A percentile compares a stretch with the other conserved stretches of the same genome.
Evolutionary conservation across 2,888 invertebrate genomes (phyloP).

Genomic region (Vesta saturnalis): DNA sequence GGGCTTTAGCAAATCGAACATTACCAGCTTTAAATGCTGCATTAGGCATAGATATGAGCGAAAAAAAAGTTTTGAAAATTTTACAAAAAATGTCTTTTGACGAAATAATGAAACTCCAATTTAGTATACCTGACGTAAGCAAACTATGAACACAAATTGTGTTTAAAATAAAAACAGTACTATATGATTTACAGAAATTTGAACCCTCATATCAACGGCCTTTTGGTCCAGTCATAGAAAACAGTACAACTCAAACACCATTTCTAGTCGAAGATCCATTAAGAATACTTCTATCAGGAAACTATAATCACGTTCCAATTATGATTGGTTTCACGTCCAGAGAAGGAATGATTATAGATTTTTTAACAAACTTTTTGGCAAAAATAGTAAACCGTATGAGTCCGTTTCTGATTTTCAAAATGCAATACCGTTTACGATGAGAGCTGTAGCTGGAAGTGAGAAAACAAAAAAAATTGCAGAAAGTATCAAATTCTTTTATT

Average conservation of each 20-base stretch:
- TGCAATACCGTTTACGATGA: slow-evolving; percentile 40
- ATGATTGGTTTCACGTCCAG: slow-evolving; percentile 55
- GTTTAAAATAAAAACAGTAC: not conserved
- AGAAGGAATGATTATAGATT: slow-evolving; percentile 55
- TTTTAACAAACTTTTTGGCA: not conserved
- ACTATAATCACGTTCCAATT: slow-evolving; percentile 56
- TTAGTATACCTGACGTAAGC: slow-evolving; percentile 39
- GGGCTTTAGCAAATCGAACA: slow-evolving; percentile 54
- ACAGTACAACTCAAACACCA: slow-evolving; percentile 42
- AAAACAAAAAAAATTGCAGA: slow-evolving; percentile 46
- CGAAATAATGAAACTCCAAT: slow-evolving; percentile 34
- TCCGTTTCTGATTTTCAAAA: slow-evolving; percentile 24
- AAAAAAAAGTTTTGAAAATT: slow-evolving; percentile 56
- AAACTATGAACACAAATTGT: not conserved
- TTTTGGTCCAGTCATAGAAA: slow-evolving; percentile 44
- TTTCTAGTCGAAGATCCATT: slow-evolving; percentile 53
- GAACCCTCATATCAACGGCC: not conserved
- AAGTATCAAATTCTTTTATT: slow-evolving; percentile 53
- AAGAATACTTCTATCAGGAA: slow-evolving; percentile 50
- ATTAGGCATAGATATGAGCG: slow-evolving; percentile 40
- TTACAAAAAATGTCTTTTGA: slow-evolving; percentile 47
- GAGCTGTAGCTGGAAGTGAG: slow-evolving; percentile 45
- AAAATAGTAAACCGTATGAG: not conserved
- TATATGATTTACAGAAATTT: not conserved
- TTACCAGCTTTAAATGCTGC: slow-evolving; percentile 46